Evolutionary conservation across 1,140 invertebrate species (phyloP).

Genomic region (Bombus waltoni): DNA sequence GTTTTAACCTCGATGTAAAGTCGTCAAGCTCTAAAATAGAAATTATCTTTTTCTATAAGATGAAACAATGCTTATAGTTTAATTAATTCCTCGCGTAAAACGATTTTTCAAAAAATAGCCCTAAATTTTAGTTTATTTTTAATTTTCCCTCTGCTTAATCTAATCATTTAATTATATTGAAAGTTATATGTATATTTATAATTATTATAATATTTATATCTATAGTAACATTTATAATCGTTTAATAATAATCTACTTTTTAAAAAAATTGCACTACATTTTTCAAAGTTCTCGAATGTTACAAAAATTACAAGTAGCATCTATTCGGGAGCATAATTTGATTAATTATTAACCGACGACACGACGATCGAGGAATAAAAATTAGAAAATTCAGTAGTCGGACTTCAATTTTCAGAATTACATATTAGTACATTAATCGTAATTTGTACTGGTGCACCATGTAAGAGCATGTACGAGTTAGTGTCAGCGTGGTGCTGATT

Average conservation of each 20-base stretch:
- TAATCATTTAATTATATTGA: not conserved
- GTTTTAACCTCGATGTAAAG: not conserved
- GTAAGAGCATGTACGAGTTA: conserved; percentile 25
- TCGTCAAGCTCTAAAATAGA: not conserved
- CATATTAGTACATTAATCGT: not conserved
- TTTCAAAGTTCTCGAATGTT: not conserved
- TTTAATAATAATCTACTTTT: not conserved
- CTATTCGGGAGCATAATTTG: too few species aligned
- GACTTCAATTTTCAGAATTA: not conserved
- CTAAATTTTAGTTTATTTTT: not conserved
- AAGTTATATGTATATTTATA: not conserved
- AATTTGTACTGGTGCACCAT: conserved; percentile 23
- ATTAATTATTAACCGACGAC: not conserved
- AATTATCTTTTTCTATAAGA: too few species aligned
- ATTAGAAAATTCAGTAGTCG: not conserved
- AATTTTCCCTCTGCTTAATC: not conserved
- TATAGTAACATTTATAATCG: not conserved
- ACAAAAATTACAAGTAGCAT: too few species aligned
- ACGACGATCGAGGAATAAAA: not conserved
- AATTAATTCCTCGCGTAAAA: too few species aligned
- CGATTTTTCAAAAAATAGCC: too few species aligned
- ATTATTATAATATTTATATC: not conserved
- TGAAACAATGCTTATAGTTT: too few species aligned
- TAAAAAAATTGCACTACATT: not conserved
- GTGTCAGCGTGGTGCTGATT: conserved; percentile 58